Percentiles rank a stretch among this genome's conserved stretches.
Evolutionary conservation across 2,113 vertebrate species (phyloP).

Genomic region (Oryzias melastigma): DNA sequence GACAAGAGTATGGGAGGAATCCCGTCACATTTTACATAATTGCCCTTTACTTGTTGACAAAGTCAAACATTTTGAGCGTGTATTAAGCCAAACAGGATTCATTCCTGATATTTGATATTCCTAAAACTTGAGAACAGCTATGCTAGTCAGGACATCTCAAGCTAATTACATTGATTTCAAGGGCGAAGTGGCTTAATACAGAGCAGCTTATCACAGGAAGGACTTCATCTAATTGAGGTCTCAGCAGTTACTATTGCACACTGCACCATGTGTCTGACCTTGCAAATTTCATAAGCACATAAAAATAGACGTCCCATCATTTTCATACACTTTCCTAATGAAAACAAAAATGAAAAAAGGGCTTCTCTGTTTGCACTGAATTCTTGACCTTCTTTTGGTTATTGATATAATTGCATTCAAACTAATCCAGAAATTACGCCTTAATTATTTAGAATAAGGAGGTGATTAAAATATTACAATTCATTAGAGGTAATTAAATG

Average conservation of each 20-base stretch:
- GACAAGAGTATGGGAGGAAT: slow-evolving; percentile 28
- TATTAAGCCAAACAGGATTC: slow-evolving; percentile 1
- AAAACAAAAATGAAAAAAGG: slow-evolving; percentile 29
- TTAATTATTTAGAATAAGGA: slow-evolving; percentile 67
- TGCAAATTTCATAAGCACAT: slow-evolving; percentile 60
- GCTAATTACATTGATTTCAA: slow-evolving; percentile 58
- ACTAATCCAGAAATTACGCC: slow-evolving; percentile 48
- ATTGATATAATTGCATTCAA: slow-evolving; percentile 50
- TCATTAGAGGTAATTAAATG: slow-evolving; percentile 67
- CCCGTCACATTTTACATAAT: slow-evolving; percentile 27
- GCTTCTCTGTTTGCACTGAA: slow-evolving; percentile 42
- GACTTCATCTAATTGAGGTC: slow-evolving; percentile 57
- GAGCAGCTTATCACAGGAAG: slow-evolving; percentile 41
- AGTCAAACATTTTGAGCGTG: slow-evolving; percentile 19
- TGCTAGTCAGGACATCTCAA: slow-evolving; percentile 31
- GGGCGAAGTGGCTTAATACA: slow-evolving; percentile 49
- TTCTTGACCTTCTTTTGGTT: slow-evolving; percentile 35
- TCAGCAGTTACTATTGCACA: slow-evolving; percentile 43
- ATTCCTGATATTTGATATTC: slow-evolving; percentile 19
- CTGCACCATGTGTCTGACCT: slow-evolving; percentile 50
- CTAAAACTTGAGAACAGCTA: slow-evolving; percentile 29
- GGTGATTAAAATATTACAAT: slow-evolving; percentile 68
- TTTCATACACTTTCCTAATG: slow-evolving; percentile 28
- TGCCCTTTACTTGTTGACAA: slow-evolving; percentile 36
- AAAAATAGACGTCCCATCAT: slow-evolving; percentile 38